These are phyloP conservation scores for Psittacula echo DNA, from an alignment of 2,797 vertebrate genomes.

Conservation along the genomic window DNA sequence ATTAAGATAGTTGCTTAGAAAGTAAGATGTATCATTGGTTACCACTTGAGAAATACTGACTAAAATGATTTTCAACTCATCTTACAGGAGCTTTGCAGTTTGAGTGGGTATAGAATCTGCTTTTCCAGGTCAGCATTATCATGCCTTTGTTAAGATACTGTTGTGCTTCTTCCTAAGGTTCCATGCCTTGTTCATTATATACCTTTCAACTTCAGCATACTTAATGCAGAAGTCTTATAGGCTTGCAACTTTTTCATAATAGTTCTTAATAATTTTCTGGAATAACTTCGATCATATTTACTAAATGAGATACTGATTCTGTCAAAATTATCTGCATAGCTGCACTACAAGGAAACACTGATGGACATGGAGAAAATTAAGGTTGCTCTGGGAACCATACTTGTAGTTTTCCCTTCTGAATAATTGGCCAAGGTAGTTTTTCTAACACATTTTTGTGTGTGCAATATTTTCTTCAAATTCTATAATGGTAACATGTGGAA, in stretches of 20 bases:
- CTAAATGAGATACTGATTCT: neutral
- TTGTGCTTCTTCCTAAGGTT: neutral
- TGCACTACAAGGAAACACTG: neutral
- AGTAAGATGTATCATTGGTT: neutral
- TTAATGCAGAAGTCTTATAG: neutral
- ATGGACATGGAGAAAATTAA: neutral
- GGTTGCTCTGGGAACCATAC: neutral
- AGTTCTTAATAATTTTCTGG: neutral
- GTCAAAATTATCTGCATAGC: rapidly evolving
- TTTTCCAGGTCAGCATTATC: neutral
- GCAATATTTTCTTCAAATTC: neutral
- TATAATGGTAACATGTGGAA: neutral
- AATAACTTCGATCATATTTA: neutral
- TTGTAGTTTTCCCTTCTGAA: neutral
- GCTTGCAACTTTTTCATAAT: neutral
- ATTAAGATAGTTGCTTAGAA: neutral
- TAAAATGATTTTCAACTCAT: neutral
- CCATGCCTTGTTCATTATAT: neutral
- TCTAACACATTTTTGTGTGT: neutral
- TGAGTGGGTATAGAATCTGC: neutral
- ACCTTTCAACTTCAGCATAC: neutral
- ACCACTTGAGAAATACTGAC: neutral
- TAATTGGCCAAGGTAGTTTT: neutral
- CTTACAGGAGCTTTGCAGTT: neutral
- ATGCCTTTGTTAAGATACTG: neutral